Conservation (phyloP, 2,797 vertebrate genomes). For the Anableps anableps region DNA sequence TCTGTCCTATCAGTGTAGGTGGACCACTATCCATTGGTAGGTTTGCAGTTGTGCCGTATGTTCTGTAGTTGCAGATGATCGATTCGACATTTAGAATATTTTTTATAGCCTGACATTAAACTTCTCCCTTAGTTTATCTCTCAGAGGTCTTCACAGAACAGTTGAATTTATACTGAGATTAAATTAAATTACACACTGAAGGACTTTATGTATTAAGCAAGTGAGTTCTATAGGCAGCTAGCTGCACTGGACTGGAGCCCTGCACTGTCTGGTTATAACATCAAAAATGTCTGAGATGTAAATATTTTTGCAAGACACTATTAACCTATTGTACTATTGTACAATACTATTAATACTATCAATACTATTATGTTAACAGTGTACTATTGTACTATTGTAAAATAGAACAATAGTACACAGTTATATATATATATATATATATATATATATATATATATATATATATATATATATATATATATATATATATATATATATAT, state of each 20-base stretch:
- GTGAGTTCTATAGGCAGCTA: background rate
- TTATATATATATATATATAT: too few relatives aligned
- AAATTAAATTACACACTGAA: background rate
- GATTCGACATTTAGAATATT: background rate
- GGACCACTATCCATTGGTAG: background rate
- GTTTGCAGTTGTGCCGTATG: background rate
- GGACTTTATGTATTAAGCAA: too few relatives aligned
- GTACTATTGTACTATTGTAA: too few relatives aligned
- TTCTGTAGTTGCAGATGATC: background rate
- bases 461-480: too few relatives aligned
- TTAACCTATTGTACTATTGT: background rate
- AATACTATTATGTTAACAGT: too few relatives aligned
- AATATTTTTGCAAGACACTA: background rate
- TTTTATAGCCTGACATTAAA: background rate
- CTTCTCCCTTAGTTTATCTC: background rate
- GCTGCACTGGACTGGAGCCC: background rate
- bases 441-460: too few relatives aligned
- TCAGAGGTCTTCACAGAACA: background rate
- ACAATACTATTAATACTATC: too few relatives aligned
- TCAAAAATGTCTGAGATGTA: background rate
- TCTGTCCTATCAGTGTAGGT: background rate
- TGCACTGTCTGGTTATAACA: too few relatives aligned
- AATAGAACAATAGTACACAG: too few relatives aligned
- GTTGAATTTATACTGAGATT: background rate
- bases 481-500: too few relatives aligned